Evolutionary conservation across 35 echinoderm and acorn worm species (phyloP), one percentile per base, ranked within the genome.

Genomic region (Nesometra sesokonis): DNA sequence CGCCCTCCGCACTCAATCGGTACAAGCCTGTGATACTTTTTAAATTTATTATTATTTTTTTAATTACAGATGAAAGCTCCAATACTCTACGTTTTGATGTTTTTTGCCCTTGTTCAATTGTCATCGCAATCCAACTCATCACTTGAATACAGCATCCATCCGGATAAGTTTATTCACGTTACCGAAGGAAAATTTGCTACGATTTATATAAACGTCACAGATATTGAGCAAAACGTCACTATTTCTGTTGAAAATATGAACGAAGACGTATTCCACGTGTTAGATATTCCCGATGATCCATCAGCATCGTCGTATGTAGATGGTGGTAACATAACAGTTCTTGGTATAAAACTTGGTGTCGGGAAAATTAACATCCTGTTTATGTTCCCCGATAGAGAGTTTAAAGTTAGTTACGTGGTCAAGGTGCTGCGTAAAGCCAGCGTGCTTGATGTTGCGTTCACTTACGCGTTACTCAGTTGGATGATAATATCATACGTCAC

Each of bases 401-500:
- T 27, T 3, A 27, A 67, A 67, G 1, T 27, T 67, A 67, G 21
- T 67, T 67, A 67, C 21, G 7, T 2, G 21, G 83, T 90, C 5
- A 90, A 90, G 46, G 83, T 90, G 29, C 23, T 79, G 31, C 57
- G 88, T 76, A 90, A 90, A 83, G 35, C 82, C 0, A 38, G 78
- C 23, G 37, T 78, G 13, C 34, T 83, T 15, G 46, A 77, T 0
- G 38, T 19, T 78, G 88, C 89, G 1, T 93, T 93, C 43, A 93
- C 91, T 0, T 93, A 88, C 43, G 29, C 82, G 31, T 33, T 93
- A 0, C 77, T 87, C 0, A 46, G 47, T 0, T 93, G 91, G 91
- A 79, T 93, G 23, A 84, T 93, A 3, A 83, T 93, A 31, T 93
- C 91, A 0, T 93, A 93, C 79, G 84, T 93, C 15, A 89, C 91